Evolutionary conservation across 37 sponge, comb jelly and placozoan genomes (phyloP), one percentile per base, ranked within the genome.

Genomic region (Beroe forskalii): DNA sequence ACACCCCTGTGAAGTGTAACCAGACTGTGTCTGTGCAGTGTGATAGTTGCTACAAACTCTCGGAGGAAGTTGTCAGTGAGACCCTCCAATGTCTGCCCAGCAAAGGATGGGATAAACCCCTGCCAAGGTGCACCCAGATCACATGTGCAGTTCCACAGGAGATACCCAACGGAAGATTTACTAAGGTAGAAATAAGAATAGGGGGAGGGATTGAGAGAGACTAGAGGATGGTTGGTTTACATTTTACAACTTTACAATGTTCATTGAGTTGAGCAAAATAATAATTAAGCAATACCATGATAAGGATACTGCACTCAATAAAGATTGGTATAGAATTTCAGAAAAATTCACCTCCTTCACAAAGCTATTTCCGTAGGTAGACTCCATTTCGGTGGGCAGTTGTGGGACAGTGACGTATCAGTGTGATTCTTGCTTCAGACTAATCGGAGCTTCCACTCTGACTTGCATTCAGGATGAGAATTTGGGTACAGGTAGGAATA

Each of bases 1-100:
- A 1, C 86, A 44, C n/a, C 23, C 1, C 25, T 9, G 35, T 19
- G 30, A 41, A 80, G 86, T 80, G 86, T 25, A 41, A 43, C 55
- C 55, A 80, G n/a, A 44, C 86, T 23, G 55, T 80, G 1, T 24
- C 14, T 6, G 55, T 80, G 0, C 30, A 80, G 28, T 80, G 86
- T 80, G 86, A 80, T 37, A n/a, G 55, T 4, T 80, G 86, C 48
- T 38, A 80, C 86, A 80, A 44, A 24, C 40, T 80, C 1, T 23
- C 24, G 1, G 55, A 40, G 6, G 55, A 41, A 9, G 27, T 27
- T 25, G 19, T 80, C 23, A 23, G 38, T 42, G 55, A 41, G 40
- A 43, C 44, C 28, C 86, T 44, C 19, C 24, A 17, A 6, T 80
- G 86, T 80, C 44, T 44, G 12, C 55, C 86, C 55, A 25, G n/a